Evolutionary conservation across 2,888 invertebrate genomes (phyloP).

Genomic region (Agrilus mali): DNA sequence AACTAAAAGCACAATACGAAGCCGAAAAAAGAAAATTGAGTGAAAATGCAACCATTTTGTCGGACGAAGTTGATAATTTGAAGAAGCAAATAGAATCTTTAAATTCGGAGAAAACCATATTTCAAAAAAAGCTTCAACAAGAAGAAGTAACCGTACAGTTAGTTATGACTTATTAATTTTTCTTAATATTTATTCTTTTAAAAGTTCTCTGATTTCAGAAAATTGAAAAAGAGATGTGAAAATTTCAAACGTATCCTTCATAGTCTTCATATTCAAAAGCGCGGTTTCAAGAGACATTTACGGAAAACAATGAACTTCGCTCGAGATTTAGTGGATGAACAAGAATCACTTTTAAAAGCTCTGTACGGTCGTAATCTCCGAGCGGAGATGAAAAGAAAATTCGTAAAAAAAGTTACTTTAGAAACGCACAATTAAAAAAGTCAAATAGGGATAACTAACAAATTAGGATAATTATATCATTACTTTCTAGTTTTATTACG

Average conservation of each 20-base stretch:
- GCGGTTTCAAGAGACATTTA: constrained; percentile 39
- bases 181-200: background rate
- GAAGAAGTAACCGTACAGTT: constrained; percentile 40
- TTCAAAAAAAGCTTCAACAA: constrained; percentile 39
- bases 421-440: too few species aligned
- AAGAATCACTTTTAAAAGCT: constrained; percentile 35
- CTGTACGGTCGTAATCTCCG: constrained; percentile 26
- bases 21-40: constrained; percentile 50
- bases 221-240: constrained; percentile 33
- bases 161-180: constrained; percentile 3
- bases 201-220: constrained; percentile 24
- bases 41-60: constrained; percentile 39
- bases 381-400: constrained; percentile 11
- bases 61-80: constrained; percentile 32
- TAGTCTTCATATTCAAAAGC: constrained; percentile 37
- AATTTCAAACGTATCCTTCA: constrained; percentile 34
- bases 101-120: constrained; percentile 35
- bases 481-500: too few species aligned
- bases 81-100: constrained; percentile 37
- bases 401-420: too few species aligned
- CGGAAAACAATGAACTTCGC: constrained; percentile 40
- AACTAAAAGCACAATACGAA: constrained; percentile 59
- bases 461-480: too few species aligned
- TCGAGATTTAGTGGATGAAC: constrained; percentile 39
- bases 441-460: too few species aligned